A percentile compares a stretch with the other conserved stretches of the same genome.
phyloP scores from a whole-genome alignment of 2,888 invertebrate genomes.

The Drosophila tanythrix region DNA sequence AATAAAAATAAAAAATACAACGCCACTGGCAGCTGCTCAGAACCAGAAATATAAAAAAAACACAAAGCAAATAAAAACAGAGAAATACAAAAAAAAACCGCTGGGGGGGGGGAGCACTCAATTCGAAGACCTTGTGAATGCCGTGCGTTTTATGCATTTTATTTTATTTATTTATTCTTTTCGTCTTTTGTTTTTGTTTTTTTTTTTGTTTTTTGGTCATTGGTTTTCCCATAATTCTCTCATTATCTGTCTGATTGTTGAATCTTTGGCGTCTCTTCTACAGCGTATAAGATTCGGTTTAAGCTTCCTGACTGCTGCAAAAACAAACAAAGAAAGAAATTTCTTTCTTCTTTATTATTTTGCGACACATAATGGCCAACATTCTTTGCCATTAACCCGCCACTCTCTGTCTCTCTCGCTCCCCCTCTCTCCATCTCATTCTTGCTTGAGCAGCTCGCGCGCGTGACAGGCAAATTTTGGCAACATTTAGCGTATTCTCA shows the following conservation, averaged over 20 bases:
- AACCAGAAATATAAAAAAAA: conserved; percentile 56
- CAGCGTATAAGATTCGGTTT: conserved; percentile 17
- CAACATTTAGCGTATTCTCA: conserved; percentile 56
- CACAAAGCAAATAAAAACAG: conserved; percentile 10
- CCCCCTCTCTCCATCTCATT: not conserved
- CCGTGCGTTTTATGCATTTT: conserved; percentile 54
- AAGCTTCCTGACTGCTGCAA: conserved; percentile 45
- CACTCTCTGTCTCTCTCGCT: not conserved
- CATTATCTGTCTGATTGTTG: not conserved
- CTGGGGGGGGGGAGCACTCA: conserved; percentile 22
- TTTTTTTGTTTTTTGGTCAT: conserved; percentile 18
- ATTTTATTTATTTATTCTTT: conserved; percentile 15
- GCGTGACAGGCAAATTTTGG: conserved; percentile 74
- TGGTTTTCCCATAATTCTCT: conserved; percentile 10
- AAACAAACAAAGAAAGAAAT: conserved; percentile 4
- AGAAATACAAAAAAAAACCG: conserved; percentile 21
- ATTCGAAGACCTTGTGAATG: conserved; percentile 74
- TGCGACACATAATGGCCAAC: conserved; percentile 46
- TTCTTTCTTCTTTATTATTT: conserved; percentile 31
- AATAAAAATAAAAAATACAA: not conserved
- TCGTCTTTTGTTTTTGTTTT: not conserved
- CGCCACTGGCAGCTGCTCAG: conserved; percentile 44
- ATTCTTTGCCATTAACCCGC: conserved; percentile 3
- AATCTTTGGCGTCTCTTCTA: conserved; percentile 22
- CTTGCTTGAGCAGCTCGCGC: conserved; percentile 43